These are phyloP conservation scores for Bombus soroeensis DNA, from an alignment of 1,140 invertebrate genomes.

Conservation along the genomic window DNA sequence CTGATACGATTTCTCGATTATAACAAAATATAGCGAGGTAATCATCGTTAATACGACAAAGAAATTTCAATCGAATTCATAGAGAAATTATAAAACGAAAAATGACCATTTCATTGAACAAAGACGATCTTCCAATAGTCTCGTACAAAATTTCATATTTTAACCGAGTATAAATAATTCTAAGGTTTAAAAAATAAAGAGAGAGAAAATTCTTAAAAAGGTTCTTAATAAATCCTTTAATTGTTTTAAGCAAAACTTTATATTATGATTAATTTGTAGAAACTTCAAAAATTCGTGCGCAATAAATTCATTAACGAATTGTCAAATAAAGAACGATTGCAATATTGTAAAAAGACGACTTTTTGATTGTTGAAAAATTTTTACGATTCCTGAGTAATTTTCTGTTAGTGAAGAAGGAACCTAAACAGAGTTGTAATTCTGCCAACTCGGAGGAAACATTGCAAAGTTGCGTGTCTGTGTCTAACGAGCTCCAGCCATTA, in stretches of 20 bases:
- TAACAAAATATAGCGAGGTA: background rate
- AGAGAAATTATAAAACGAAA: too few relatives aligned
- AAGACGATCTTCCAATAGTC: background rate
- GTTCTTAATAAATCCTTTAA: too few relatives aligned
- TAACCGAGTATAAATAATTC: background rate
- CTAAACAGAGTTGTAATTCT: slow-evolving; percentile 42
- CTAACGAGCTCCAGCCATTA: slow-evolving; percentile 57
- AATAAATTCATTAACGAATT: too few relatives aligned
- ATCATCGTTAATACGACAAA: too few relatives aligned
- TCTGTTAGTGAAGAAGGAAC: background rate
- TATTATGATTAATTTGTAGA: too few relatives aligned
- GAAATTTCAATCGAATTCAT: background rate
- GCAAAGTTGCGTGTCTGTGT: slow-evolving; percentile 7
- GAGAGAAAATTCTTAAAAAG: too few relatives aligned
- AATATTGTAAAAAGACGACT: too few relatives aligned
- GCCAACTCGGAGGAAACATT: slow-evolving; percentile 19
- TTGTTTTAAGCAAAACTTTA: too few relatives aligned
- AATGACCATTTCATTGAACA: too few relatives aligned
- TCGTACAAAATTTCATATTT: background rate
- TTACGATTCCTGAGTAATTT: background rate
- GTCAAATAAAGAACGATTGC: too few relatives aligned
- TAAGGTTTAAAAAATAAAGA: too few relatives aligned
- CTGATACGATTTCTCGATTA: background rate
- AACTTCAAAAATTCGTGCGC: too few relatives aligned
- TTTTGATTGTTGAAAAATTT: background rate